These are phyloP conservation scores for Serranus cabrilla DNA, from an alignment of 2,797 vertebrate species.

Conservation along the genomic window DNA sequence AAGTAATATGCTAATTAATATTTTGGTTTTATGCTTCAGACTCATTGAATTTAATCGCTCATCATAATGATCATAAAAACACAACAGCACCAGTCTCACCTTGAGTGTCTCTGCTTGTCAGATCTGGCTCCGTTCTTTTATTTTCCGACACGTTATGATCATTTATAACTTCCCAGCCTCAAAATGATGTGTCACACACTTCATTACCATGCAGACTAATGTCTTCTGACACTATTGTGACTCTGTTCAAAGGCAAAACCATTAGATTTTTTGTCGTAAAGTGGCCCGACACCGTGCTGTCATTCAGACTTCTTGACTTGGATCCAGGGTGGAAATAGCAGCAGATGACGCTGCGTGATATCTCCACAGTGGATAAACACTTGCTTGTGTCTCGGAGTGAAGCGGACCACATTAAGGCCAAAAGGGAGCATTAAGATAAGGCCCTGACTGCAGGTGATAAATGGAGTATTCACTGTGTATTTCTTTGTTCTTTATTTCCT, in stretches of 20 bases:
- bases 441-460: conserved; percentile 66
- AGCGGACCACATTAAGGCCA: conserved; percentile 44
- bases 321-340: conserved; percentile 35
- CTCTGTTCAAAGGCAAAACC: conserved; percentile 49
- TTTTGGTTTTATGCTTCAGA: conserved; percentile 19
- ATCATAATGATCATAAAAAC: conserved; percentile 17
- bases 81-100: conserved; percentile 18
- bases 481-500: conserved; percentile 62
- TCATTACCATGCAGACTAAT: conserved; percentile 61
- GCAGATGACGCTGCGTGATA: conserved; percentile 45
- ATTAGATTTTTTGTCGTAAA: conserved; percentile 15
- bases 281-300: conserved; percentile 8
- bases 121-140: conserved; percentile 24
- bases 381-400: conserved; percentile 34
- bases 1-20: conserved; percentile 23
- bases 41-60: conserved; percentile 14
- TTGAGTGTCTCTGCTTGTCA: conserved; percentile 37
- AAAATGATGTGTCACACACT: conserved; percentile 58
- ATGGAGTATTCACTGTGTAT: conserved; percentile 60
- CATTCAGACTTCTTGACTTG: conserved; percentile 48
- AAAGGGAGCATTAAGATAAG: conserved; percentile 62
- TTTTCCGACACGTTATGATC: conserved; percentile 28
- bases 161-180: conserved; percentile 41
- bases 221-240: conserved; percentile 44
- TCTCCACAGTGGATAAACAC: conserved; percentile 32